phyloP scores from a whole-genome alignment of 2,888 invertebrate genomes.

The Eucera pruinosa region DNA sequence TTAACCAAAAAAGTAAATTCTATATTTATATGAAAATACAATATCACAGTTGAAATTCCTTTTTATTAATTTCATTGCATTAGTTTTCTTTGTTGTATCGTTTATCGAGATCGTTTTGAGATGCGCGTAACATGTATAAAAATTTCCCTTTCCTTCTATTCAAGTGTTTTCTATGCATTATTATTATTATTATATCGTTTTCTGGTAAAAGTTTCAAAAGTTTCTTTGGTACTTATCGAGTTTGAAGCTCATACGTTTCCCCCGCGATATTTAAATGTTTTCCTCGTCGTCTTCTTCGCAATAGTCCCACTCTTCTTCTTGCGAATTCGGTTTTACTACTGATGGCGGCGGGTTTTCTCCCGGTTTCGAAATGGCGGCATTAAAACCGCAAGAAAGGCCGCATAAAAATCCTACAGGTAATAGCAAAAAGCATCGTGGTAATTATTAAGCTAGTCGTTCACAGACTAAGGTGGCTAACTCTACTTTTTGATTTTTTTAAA shows the following conservation, averaged over 20 bases:
- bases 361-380: background rate
- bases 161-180: no score
- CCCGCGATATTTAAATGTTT: background rate
- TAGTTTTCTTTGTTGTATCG: background rate
- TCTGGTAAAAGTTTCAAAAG: no score
- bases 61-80: background rate
- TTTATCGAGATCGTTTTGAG: background rate
- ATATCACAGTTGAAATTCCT: no score
- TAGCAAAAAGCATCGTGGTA: background rate
- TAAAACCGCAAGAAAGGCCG: background rate
- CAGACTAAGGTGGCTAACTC: no score
- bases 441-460: no score
- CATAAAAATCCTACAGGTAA: conserved; percentile 3
- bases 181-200: no score
- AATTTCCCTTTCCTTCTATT: no score
- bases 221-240: background rate
- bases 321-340: background rate
- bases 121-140: background rate
- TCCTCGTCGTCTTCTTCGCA: conserved; percentile 59
- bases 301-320: conserved; percentile 70
- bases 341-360: background rate
- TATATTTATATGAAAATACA: no score
- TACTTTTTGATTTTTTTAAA: no score
- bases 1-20: no score
- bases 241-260: background rate